These are phyloP conservation scores for Rissa tridactyla DNA, from an alignment of 2,113 vertebrate genomes.

Conservation along the genomic window DNA sequence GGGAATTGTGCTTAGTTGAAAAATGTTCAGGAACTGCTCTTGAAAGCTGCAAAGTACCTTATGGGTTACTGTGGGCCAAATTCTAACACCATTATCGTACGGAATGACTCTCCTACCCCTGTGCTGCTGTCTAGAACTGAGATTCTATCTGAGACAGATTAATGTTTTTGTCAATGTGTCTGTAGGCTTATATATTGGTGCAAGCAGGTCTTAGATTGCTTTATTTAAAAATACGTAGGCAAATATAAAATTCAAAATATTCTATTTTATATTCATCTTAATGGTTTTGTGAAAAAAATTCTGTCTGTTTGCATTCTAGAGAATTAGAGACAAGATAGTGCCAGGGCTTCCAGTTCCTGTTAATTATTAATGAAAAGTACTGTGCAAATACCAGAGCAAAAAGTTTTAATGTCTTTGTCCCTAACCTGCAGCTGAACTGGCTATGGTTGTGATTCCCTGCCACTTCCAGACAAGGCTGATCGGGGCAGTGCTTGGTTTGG, in stretches of 20 bases:
- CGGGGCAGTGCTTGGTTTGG: not conserved
- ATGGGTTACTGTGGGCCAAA: not conserved
- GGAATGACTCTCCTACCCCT: not conserved
- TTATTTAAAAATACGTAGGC: not conserved
- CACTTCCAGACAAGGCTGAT: not conserved
- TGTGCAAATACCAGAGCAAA: constrained; percentile 25
- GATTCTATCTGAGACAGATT: not conserved
- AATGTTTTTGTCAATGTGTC: not conserved
- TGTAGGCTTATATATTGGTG: not conserved
- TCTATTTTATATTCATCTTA: not conserved
- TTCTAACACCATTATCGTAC: not conserved
- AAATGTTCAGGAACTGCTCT: not conserved
- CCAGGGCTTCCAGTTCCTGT: not conserved
- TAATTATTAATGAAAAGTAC: constrained; percentile 23
- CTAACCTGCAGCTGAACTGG: not conserved
- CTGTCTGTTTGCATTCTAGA: not conserved
- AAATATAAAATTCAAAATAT: not conserved
- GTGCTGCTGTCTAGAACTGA: not conserved
- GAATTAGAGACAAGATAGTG: not conserved
- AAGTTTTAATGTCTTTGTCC: not conserved
- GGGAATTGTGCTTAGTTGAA: not conserved
- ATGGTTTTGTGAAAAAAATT: not conserved
- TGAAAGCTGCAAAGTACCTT: not conserved
- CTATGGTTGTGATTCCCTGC: not conserved
- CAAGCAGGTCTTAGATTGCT: not conserved